Evolutionary conservation across 2,113 vertebrate genomes (phyloP).

Genomic region (Myxocyprinus asiaticus): DNA sequence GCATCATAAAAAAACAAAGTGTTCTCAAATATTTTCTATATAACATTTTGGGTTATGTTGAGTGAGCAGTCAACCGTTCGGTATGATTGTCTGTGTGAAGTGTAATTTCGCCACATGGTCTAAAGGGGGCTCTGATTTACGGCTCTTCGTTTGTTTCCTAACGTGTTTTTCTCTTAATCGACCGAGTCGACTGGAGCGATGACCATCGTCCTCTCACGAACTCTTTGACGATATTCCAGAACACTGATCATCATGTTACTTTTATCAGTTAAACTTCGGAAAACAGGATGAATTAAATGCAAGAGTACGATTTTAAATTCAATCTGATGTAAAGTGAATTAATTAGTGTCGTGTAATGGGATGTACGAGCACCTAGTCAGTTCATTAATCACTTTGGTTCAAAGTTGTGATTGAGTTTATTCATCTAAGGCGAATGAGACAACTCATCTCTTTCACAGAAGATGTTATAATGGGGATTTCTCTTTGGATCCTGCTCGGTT

Average conservation of each 20-base stretch:
- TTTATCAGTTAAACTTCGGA: neutral
- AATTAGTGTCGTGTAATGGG: neutral
- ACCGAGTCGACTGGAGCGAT: neutral
- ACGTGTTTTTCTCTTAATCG: neutral
- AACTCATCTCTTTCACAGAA: constrained; percentile 1
- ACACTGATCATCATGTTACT: neutral
- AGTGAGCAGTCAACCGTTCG: no score
- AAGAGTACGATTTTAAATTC: neutral
- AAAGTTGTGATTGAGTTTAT: neutral
- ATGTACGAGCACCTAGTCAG: neutral
- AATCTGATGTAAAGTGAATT: neutral
- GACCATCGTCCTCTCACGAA: neutral
- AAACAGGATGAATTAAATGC: neutral
- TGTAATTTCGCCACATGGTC: neutral
- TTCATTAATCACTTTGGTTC: neutral
- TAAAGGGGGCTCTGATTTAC: neutral
- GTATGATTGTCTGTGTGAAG: no score
- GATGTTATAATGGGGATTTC: constrained; percentile 62
- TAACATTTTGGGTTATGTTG: no score
- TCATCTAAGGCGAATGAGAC: neutral
- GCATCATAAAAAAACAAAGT: no score
- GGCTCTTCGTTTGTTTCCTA: neutral
- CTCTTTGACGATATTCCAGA: neutral
- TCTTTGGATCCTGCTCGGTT: constrained; percentile 53
- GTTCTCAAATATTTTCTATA: no score